Percentiles rank a stretch among this genome's conserved stretches.
phyloP scores from a whole-genome alignment of 2,888 invertebrate genomes.

The Drosophila algonquin region DNA sequence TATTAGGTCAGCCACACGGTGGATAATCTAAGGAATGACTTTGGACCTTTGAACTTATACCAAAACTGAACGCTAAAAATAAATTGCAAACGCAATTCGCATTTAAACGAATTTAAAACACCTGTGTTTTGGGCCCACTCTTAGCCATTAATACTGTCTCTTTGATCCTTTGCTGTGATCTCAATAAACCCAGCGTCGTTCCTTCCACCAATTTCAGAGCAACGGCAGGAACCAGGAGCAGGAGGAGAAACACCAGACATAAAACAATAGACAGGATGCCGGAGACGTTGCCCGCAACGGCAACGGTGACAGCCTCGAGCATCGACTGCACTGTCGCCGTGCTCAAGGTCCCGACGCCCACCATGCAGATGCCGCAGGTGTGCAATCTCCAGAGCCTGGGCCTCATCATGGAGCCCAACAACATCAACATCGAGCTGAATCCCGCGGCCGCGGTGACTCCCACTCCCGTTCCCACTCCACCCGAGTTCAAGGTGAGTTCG shows the following conservation, averaged over 20 bases:
- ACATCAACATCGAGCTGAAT: constrained; percentile 69
- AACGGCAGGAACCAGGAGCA: background rate
- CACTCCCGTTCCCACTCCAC: constrained; percentile 38
- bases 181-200: background rate
- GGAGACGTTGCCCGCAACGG: constrained; percentile 73
- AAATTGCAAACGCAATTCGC: constrained; percentile 52
- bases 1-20: constrained; percentile 37
- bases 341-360: constrained; percentile 71
- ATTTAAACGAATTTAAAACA: constrained; percentile 51
- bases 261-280: constrained; percentile 59
- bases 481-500: constrained; percentile 66
- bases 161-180: background rate
- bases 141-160: too few relatives aligned
- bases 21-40: constrained; percentile 64
- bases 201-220: constrained; percentile 11
- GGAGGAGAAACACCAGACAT: constrained; percentile 13
- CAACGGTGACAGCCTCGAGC: constrained; percentile 72
- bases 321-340: constrained; percentile 74
- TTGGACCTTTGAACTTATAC: constrained; percentile 63
- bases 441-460: constrained; percentile 63
- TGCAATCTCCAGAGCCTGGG: constrained; percentile 71
- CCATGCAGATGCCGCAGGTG: constrained; percentile 66
- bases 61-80: constrained; percentile 71
- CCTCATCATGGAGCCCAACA: constrained; percentile 73
- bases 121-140: background rate